A percentile compares a stretch with the other conserved stretches of the same genome.
Evolutionary conservation across 2,888 invertebrate genomes (phyloP).

Genomic region (Chromoteleia sp.): DNA sequence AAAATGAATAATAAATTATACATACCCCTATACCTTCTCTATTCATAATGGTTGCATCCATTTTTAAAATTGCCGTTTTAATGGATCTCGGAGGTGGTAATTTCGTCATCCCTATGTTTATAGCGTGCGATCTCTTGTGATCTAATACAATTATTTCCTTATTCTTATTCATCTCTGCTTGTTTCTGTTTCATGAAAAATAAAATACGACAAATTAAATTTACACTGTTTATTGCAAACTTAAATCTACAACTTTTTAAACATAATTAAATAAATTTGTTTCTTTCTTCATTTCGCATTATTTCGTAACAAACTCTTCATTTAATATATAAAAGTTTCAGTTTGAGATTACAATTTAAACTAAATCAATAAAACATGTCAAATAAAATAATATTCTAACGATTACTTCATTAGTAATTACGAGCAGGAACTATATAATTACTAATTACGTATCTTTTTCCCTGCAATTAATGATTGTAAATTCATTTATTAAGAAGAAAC

Average conservation of each 20-base stretch:
- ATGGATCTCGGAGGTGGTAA: slow-evolving; percentile 98
- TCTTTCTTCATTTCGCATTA: neutral
- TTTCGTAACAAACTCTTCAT: neutral
- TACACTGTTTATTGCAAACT: neutral
- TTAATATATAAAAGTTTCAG: neutral
- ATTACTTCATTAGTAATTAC: neutral
- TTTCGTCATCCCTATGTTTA: slow-evolving; percentile 99
- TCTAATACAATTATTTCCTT: slow-evolving; percentile 97
- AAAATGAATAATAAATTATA: slow-evolving; percentile 56
- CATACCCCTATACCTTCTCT: slow-evolving; percentile 96
- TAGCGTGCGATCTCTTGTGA: slow-evolving; percentile 98
- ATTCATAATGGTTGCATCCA: slow-evolving; percentile 99
- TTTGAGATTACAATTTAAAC: neutral
- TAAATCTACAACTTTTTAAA: neutral
- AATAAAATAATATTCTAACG: too few relatives aligned
- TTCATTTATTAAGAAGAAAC: slow-evolving; percentile 28
- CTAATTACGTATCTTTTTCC: slow-evolving; percentile 4
- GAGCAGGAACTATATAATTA: slow-evolving; percentile 9
- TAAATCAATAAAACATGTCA: too few relatives aligned
- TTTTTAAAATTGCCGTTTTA: slow-evolving; percentile 99
- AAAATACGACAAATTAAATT: slow-evolving; percentile 27
- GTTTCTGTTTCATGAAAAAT: slow-evolving; percentile 87
- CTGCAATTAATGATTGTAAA: slow-evolving; percentile 24
- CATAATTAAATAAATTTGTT: neutral
- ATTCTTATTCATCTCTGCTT: slow-evolving; percentile 93